Base-by-base conservation (phyloP, 2,797 vertebrate species). In the Sebastes vulpes region DNA sequence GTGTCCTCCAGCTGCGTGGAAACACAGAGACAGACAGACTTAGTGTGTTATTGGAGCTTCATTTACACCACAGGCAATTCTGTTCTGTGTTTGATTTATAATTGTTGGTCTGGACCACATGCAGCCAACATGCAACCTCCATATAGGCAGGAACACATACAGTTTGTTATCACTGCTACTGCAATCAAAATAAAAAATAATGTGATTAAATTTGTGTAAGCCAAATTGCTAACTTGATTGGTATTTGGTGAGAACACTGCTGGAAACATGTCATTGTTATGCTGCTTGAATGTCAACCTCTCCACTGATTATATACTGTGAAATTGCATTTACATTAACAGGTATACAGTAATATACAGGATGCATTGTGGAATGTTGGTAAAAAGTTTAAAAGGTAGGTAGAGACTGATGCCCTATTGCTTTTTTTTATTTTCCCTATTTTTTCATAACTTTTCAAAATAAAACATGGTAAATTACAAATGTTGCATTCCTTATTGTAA, bases 1-100 rank as follows among this genome's bases (percentile, higher is more conserved):
- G 97, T 9, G 89, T 93, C 87, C 88, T 96, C 99, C 99, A 99
- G 57, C 98, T 99, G 80, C 28, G 85, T 3, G 3, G 0, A 81
- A 72, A 77, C 4, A 71, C 8, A 77, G 32, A 84, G 20, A 63
- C 6, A 86, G 9, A 65, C 26, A 63, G 12, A 72, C 9, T 42
- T 56, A n/a, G 12, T 1, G 8, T 23, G 5, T 56, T 12, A 28
- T 42, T 60, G 28, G 12, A 35, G 29, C 42, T 67, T 56, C 5
- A 25, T 71, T 65, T 25, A 21, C 23, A 66, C 10, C 20, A 20
- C 32, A 70, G 20, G 35, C 23, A 29, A 4, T 10, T 20, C 6
- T 58, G n/a, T 5, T 73, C 14, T 28, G 5, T 18, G 53, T 11
- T n/a, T 18, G 48, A 10, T 56, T 32, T 66, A 0, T 65, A 21